These are phyloP conservation scores for Aphrocallistes beatrix DNA, from an alignment of 37 sponge, comb jelly and placozoan genomes.

Conservation along the genomic window DNA sequence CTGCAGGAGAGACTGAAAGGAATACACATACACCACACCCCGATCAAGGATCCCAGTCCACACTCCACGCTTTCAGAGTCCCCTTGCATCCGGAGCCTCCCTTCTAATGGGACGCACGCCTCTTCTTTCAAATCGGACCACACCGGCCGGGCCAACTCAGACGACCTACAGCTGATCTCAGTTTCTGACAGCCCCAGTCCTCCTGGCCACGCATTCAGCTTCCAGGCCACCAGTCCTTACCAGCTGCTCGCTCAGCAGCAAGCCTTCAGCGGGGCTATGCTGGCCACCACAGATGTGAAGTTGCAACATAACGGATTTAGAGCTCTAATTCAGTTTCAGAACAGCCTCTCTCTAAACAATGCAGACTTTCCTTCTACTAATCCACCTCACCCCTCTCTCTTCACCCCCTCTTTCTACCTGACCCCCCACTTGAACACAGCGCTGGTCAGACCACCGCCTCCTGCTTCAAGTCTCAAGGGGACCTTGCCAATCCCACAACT, in stretches of 20 bases:
- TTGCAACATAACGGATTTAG: not conserved
- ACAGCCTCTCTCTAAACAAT: not conserved
- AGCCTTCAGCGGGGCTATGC: not conserved
- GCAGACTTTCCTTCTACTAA: not conserved
- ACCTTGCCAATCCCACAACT: not conserved
- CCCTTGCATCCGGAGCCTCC: constrained; percentile 4
- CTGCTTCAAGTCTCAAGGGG: not conserved
- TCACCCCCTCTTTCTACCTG: not conserved
- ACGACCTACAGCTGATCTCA: not conserved
- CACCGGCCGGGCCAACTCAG: not conserved
- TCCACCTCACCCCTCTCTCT: not conserved
- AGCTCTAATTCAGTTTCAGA: not conserved
- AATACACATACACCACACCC: not conserved
- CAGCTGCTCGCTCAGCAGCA: not conserved
- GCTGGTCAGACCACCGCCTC: not conserved
- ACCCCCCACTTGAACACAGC: not conserved
- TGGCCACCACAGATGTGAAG: not conserved
- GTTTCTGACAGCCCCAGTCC: not conserved
- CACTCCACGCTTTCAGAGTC: not conserved
- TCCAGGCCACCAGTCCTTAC: not conserved
- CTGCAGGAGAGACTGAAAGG: not conserved
- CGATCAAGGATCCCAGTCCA: not conserved
- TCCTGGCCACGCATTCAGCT: too few relatives aligned
- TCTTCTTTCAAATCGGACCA: not conserved
- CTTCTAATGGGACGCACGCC: not conserved